A percentile compares a stretch with the other conserved stretches of the same genome.
These are phyloP conservation scores for Silurus lanzhouensis DNA, from an alignment of 2,797 vertebrate species.

Conservation along the genomic window DNA sequence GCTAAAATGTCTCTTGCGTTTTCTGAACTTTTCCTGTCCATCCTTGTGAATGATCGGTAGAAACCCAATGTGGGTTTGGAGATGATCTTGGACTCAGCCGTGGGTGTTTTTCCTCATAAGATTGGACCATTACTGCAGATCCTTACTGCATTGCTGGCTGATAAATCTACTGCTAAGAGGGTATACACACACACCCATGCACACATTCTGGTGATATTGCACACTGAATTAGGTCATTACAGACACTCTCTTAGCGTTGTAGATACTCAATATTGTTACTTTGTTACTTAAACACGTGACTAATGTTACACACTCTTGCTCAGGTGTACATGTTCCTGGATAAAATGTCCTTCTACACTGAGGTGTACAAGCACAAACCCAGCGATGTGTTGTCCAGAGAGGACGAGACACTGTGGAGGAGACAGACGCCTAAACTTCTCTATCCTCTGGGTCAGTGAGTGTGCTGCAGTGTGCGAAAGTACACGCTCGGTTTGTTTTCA, in stretches of 20 bases:
- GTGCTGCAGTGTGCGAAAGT: neutral
- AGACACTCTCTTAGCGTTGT: neutral
- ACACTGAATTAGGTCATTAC: neutral
- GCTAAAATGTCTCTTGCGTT: neutral
- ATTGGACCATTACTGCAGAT: constrained; percentile 90
- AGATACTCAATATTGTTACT: neutral
- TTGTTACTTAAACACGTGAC: neutral
- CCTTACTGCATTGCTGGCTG: constrained; percentile 89
- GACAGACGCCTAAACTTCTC: constrained; percentile 87
- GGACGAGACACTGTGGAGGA: constrained; percentile 92
- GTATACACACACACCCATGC: constrained; percentile 62
- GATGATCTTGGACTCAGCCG: constrained; percentile 92
- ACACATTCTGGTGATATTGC: neutral
- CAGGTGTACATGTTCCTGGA: constrained; percentile 97
- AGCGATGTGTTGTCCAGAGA: constrained; percentile 88
- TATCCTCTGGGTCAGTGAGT: constrained; percentile 87
- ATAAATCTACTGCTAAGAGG: constrained; percentile 95
- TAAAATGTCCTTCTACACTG: constrained; percentile 97
- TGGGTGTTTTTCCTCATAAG: constrained; percentile 93
- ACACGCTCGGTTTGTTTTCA: neutral
- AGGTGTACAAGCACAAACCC: constrained; percentile 92
- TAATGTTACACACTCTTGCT: constrained; percentile 10
- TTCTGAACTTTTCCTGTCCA: neutral
- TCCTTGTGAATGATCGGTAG: constrained; percentile 64
- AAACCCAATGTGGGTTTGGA: constrained; percentile 91